These are phyloP conservation scores for Agrotis puta DNA, from an alignment of 2,888 invertebrate species.

Conservation along the genomic window DNA sequence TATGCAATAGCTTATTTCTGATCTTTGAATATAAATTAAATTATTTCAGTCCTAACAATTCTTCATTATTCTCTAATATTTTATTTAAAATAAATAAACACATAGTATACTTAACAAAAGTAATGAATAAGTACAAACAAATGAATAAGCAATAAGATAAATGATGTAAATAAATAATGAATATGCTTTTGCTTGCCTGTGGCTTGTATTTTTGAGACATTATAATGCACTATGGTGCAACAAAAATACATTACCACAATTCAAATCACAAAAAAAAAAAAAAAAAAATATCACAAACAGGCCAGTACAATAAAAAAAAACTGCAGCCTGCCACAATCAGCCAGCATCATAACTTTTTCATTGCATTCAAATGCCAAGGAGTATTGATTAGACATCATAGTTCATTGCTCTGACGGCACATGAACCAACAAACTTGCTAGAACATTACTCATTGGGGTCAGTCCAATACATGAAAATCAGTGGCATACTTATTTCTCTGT, in stretches of 20 bases:
- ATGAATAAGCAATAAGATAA: background rate
- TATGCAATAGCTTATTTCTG: background rate
- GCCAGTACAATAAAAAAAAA: background rate
- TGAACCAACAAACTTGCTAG: conserved; percentile 22
- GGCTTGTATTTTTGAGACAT: background rate
- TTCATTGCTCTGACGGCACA: conserved; percentile 63
- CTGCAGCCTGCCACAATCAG: conserved; percentile 1
- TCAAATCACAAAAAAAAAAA: background rate
- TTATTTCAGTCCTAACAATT: background rate
- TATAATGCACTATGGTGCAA: background rate
- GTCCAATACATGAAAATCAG: conserved; percentile 24
- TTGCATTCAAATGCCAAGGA: conserved; percentile 64
- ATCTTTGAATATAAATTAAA: background rate
- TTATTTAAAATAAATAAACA: background rate
- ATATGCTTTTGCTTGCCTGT: too few species aligned
- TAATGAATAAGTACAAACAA: background rate
- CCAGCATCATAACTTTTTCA: conserved; percentile 56
- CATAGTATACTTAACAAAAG: background rate
- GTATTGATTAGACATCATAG: conserved; percentile 77
- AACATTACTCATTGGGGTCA: conserved; percentile 61
- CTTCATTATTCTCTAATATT: background rate
- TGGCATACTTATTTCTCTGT: conserved; percentile 33
- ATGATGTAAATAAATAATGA: too few species aligned
- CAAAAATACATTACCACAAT: background rate
- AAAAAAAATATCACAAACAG: background rate